Base-by-base conservation (phyloP, 2,113 vertebrate species). In the Isichthys henryi region DNA sequence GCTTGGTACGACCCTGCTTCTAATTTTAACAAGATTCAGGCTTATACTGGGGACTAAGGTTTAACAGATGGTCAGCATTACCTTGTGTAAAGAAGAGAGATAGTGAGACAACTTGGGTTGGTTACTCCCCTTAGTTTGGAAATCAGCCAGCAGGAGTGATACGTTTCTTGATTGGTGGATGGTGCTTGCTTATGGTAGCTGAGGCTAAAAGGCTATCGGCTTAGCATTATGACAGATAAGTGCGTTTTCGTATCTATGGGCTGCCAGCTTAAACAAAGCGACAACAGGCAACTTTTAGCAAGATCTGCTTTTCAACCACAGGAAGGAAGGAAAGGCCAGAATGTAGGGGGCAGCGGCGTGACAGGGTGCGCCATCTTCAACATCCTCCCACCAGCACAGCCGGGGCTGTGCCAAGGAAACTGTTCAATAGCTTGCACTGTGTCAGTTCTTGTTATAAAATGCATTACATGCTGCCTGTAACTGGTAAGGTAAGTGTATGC, bases 221-320 rank as follows among this genome's bases (percentile, higher is more conserved):
- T 88, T 58, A 90, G 45, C 82, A 56, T 48, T 45, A 27, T 35
- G 74, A 85, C 49, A 86, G 27, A 86, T 89, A 92, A 92, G 90
- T 48, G 53, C 49, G 21, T 27, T 90, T 83, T 91, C 52, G 35
- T 88, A 83, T 52, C 82, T 85, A 77, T 35, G 52, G 90, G 88
- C 90, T 87, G 23, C 62, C 88, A 15, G 89, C 91, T 91, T 91
- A 91, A 92, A 92, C 56, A 92, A 92, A 91, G 85, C n/a, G 86
- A 92, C 93, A 92, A 92, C 91, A 92, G 92, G n/a, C 62, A 11
- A 27, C 91, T 92, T 90, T 82, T 66, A 91, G 90, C 91, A 88
- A 91, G 91, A 90, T 84, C 91, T 89, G 91, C 90, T 89, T 39
- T 88, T 92, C 35, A 70, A n/a, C 19, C 89, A n/a, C 58, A 83